Base-by-base conservation (phyloP, 2,888 invertebrate species). In the Hecatera dysodea region DNA sequence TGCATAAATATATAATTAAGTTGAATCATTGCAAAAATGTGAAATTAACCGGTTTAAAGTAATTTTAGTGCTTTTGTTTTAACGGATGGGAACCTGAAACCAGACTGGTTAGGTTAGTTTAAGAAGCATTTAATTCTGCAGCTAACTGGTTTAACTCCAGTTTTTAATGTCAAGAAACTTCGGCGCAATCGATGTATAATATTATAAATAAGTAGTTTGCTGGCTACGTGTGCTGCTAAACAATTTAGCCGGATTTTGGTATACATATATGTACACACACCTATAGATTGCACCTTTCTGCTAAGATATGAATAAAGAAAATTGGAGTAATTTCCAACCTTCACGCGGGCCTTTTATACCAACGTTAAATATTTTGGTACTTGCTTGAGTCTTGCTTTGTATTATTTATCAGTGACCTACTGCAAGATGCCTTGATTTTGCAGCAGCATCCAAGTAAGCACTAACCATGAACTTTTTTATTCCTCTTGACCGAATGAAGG, bases 151-250 rank as follows among this genome's bases (percentile, higher is more conserved):
- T 72, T 27, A 17, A 1, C 8, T 50, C 29, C 12, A 33, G 52
- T 19, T 56, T 73, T 50, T 29, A n/a, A 33, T 24, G n/a, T 24
- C n/a, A 19, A 27, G 15, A 24, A 60, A 72, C 65, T 50, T 50
- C 15, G 15, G 5, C 39, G 39, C 39, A 39, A 15, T 39, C 39
- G 8, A 33, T 33, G 33, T 33, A 8, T 33, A 33, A 33, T 33
- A 6, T 33, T 33, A 33, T 33, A 33, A 7, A 33, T 33, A 9
- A 1, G 33, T 8, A 6, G 33, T n/a, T n/a, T n/a, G n/a, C n/a
- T n/a, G n/a, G n/a, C n/a, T n/a, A n/a, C n/a, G n/a, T n/a, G n/a
- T n/a, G n/a, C n/a, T n/a, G n/a, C n/a, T n/a, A n/a, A n/a, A n/a
- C n/a, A n/a, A n/a, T n/a, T n/a, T n/a, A n/a, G n/a, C n/a, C n/a